Evolutionary conservation across 2,113 vertebrate species (phyloP).

Genomic region (Capra hircus): DNA sequence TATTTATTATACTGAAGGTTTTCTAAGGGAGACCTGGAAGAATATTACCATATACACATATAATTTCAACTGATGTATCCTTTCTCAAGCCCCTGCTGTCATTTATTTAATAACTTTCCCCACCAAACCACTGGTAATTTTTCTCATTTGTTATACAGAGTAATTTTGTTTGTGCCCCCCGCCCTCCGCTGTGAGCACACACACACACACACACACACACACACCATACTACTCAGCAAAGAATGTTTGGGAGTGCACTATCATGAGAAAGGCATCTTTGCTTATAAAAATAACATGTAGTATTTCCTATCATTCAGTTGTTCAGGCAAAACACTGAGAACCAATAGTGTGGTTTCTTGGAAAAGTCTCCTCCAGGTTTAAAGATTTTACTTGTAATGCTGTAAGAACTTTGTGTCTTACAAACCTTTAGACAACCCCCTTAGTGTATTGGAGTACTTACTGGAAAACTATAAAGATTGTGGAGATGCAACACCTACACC

Average conservation of each 20-base stretch:
- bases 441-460: background rate
- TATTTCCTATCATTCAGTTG: background rate
- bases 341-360: background rate
- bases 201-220: background rate
- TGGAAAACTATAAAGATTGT: background rate
- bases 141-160: background rate
- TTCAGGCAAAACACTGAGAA: background rate
- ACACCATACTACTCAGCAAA: background rate
- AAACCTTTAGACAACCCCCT: background rate
- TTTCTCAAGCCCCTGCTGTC: background rate
- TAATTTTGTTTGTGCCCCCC: background rate
- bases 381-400: background rate
- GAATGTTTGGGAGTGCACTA: background rate
- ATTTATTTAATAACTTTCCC: background rate
- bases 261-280: background rate
- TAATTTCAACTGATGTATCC: background rate
- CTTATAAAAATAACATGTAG: background rate
- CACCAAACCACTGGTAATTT: background rate
- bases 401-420: background rate
- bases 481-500: background rate
- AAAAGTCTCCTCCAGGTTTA: background rate
- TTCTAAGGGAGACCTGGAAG: background rate
- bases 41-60: background rate
- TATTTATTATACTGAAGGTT: background rate
- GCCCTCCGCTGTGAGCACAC: accelerated